Conservation (phyloP, 2,888 invertebrate genomes). For the Trichopria drosophilae region DNA sequence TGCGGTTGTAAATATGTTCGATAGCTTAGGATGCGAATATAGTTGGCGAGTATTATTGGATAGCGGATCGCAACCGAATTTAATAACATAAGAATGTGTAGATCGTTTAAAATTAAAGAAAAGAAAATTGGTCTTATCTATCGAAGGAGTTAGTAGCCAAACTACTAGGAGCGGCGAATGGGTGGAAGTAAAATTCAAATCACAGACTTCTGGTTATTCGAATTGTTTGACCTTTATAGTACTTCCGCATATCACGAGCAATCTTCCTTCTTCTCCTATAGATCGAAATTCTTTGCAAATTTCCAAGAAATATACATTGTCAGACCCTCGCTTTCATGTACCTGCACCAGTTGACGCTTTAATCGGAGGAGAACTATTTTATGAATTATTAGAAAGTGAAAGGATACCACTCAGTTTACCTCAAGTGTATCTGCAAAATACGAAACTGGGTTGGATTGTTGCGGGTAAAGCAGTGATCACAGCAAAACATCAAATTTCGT, state of each 20-base stretch:
- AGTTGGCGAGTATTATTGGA: neutral
- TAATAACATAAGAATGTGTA: neutral
- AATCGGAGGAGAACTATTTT: constrained; percentile 5
- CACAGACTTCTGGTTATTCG: neutral
- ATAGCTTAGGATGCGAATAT: neutral
- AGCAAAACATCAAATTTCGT: neutral
- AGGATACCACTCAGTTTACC: neutral
- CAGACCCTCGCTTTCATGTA: neutral
- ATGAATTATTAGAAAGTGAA: neutral
- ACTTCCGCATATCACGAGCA: neutral
- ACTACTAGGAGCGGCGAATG: neutral
- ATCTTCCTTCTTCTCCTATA: neutral
- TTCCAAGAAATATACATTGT: neutral
- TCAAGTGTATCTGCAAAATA: neutral
- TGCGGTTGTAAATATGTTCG: neutral
- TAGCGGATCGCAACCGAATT: constrained; percentile 3
- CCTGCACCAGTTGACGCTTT: neutral
- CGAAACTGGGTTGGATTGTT: neutral
- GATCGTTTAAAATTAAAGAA: neutral
- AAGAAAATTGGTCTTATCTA: neutral
- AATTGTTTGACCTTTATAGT: neutral
- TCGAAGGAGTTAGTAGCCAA: neutral
- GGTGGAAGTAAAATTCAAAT: constrained; percentile 1
- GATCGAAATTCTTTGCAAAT: neutral
- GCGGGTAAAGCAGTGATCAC: neutral